phyloP scores from a whole-genome alignment of 2,113 vertebrate genomes.

The Melanostigma gelatinosum region DNA sequence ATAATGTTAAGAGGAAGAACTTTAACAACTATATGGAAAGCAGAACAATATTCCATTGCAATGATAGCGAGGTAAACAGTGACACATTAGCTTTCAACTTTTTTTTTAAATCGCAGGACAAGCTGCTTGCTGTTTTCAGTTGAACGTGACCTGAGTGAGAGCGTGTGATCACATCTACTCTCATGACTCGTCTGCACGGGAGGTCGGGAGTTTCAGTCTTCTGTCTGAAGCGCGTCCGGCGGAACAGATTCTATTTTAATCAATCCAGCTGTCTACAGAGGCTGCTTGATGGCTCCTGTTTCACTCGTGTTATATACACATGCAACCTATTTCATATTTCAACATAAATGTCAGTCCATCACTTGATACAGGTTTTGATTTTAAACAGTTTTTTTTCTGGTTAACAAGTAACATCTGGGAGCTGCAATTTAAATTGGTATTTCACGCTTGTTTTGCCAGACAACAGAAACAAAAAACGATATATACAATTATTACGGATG shows the following conservation, averaged over 20 bases:
- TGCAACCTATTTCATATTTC: not conserved
- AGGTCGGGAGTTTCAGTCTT: not conserved
- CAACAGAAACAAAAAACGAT: not conserved
- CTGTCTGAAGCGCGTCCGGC: not conserved
- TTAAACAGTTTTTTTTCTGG: not conserved
- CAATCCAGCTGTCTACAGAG: not conserved
- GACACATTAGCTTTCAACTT: too few relatives aligned
- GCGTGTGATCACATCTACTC: not conserved
- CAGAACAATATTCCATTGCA: not conserved
- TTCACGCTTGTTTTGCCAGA: not conserved
- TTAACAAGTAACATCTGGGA: not conserved
- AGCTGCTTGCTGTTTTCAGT: not conserved
- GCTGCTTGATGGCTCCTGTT: not conserved
- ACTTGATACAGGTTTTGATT: not conserved
- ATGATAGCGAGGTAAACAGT: not conserved
- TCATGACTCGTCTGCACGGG: not conserved
- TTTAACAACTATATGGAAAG: not conserved
- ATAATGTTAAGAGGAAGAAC: not conserved
- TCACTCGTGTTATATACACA: not conserved
- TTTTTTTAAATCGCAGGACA: not conserved
- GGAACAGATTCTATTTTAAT: slow-evolving; percentile 7
- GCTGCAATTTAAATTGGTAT: not conserved
- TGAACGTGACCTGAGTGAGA: not conserved
- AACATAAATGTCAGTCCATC: not conserved
- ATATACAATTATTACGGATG: not conserved